Conservation (phyloP, 2,797 vertebrate genomes). For the Sebastes flavidus region DNA sequence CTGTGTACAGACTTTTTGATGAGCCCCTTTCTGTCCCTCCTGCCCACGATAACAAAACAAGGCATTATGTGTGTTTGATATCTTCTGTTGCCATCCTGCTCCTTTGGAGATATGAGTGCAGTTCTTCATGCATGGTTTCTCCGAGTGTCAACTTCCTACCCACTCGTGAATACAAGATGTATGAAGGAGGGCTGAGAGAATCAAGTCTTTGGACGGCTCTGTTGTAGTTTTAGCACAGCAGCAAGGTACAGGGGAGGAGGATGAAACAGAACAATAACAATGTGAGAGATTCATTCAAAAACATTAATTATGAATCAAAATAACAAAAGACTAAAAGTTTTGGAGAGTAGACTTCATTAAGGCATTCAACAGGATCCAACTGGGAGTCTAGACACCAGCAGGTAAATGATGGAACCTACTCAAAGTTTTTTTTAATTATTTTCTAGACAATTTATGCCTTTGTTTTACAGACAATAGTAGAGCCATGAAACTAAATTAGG, state of each 20-base stretch:
- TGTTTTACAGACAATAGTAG: not conserved
- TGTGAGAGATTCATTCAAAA: not conserved
- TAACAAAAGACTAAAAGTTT: not conserved
- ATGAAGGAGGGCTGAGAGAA: conserved; percentile 69
- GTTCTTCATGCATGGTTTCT: conserved; percentile 56
- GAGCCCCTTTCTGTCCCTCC: conserved; percentile 15
- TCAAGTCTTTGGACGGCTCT: conserved; percentile 63
- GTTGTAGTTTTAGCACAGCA: not conserved
- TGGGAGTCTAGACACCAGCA: not conserved
- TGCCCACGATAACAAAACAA: conserved; percentile 41
- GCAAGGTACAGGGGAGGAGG: not conserved
- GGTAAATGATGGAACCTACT: not conserved
- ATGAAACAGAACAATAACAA: not conserved
- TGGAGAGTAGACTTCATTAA: not conserved
- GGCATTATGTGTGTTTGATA: conserved; percentile 29
- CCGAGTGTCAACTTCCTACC: conserved; percentile 36
- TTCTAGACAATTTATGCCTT: not conserved
- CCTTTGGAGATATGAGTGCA: conserved; percentile 60
- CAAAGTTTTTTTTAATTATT: not conserved
- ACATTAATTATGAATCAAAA: not conserved
- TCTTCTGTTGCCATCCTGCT: conserved; percentile 49
- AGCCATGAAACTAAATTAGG: not conserved
- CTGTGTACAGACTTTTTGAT: conserved; percentile 21
- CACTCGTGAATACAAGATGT: conserved; percentile 31
- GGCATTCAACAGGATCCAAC: not conserved